These are phyloP conservation scores for Apostichopus parvimensis DNA, from an alignment of 35 echinoderm and acorn worm species.

Conservation along the genomic window DNA sequence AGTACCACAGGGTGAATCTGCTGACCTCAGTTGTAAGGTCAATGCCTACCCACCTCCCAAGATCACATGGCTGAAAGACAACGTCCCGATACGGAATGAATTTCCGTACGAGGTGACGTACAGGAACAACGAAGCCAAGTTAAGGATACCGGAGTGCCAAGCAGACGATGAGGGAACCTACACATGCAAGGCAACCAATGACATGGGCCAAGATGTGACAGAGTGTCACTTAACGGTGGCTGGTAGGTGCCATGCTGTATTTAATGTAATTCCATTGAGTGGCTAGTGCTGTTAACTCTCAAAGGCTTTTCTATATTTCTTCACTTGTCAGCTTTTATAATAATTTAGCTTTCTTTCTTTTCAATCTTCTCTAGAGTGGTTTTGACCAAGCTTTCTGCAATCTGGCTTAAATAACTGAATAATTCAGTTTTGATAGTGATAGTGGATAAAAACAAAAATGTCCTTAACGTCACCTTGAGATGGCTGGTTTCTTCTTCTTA, in stretches of 20 bases:
- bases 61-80: slow-evolving; percentile 75
- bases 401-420: too few species aligned
- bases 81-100: slow-evolving; percentile 48
- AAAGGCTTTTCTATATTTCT: too few species aligned
- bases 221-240: slow-evolving; percentile 45
- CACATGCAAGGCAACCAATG: slow-evolving; percentile 66
- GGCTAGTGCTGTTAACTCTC: too few species aligned
- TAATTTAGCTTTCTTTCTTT: too few species aligned
- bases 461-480: too few species aligned
- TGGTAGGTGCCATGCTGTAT: not conserved
- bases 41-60: slow-evolving; percentile 61
- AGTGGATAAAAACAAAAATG: too few species aligned
- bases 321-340: too few species aligned
- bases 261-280: too few species aligned
- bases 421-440: too few species aligned
- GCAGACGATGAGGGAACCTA: slow-evolving; percentile 71
- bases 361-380: too few species aligned
- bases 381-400: too few species aligned
- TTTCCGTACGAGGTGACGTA: slow-evolving; percentile 61
- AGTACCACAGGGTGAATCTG: slow-evolving; percentile 55
- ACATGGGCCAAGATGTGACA: slow-evolving; percentile 64
- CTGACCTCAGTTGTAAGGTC: slow-evolving; percentile 60
- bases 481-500: too few species aligned
- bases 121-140: slow-evolving; percentile 43
- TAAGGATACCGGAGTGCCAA: slow-evolving; percentile 63